A percentile compares a stretch with the other conserved stretches of the same genome.
These are phyloP conservation scores for Apocheima hispidaria DNA, from an alignment of 2,888 invertebrate species.

Conservation along the genomic window DNA sequence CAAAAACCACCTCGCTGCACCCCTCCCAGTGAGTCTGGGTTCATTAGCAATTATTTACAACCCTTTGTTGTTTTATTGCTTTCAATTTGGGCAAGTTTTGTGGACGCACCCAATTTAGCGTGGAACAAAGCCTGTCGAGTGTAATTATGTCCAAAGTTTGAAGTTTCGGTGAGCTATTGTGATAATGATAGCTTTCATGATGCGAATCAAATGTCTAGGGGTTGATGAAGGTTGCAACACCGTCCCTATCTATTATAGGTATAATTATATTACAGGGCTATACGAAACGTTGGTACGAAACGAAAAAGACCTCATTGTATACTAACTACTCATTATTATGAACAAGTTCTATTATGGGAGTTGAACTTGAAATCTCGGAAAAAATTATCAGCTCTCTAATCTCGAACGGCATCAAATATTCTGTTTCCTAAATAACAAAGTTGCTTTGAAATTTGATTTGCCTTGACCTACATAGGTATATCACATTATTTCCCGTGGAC, in stretches of 20 bases:
- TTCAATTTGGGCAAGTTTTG: conserved; percentile 47
- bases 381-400: no score
- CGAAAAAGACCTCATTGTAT: no score
- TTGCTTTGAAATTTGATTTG: neutral
- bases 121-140: conserved; percentile 37
- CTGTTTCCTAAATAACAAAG: neutral
- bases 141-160: conserved; percentile 36
- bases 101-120: conserved; percentile 41
- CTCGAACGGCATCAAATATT: no score
- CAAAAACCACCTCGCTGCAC: conserved; percentile 1
- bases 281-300: no score
- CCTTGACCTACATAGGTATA: neutral
- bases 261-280: neutral
- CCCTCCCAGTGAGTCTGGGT: conserved; percentile 39
- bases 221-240: conserved; percentile 9
- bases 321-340: no score
- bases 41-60: conserved; percentile 67
- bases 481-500: neutral
- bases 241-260: neutral
- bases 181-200: conserved; percentile 23
- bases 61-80: conserved; percentile 60
- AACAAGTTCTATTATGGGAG: no score
- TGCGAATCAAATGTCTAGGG: conserved; percentile 21
- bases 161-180: conserved; percentile 25
- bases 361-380: neutral